These are phyloP conservation scores for Rana temporaria DNA, from an alignment of 2,113 vertebrate species.

Conservation along the genomic window DNA sequence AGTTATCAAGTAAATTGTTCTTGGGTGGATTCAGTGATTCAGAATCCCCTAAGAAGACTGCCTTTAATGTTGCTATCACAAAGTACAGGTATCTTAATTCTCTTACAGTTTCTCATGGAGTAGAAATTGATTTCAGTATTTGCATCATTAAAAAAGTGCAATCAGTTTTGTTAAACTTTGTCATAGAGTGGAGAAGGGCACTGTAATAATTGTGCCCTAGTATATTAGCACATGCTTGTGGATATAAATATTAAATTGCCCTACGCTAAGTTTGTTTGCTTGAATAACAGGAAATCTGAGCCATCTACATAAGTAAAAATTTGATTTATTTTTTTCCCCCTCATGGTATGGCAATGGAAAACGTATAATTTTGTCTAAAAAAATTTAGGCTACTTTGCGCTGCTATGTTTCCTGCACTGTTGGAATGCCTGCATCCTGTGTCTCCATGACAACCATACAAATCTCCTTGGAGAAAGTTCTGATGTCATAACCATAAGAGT, in stretches of 20 bases:
- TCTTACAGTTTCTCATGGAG: not conserved
- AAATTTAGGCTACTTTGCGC: constrained; percentile 25
- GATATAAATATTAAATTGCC: not conserved
- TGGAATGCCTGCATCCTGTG: not conserved
- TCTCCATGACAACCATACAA: constrained; percentile 27
- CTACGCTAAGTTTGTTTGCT: not conserved
- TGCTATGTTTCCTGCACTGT: constrained; percentile 6
- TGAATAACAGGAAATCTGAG: not conserved
- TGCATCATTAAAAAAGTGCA: too few relatives aligned
- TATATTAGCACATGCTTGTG: not conserved
- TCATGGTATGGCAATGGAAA: not conserved
- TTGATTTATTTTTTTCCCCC: not conserved
- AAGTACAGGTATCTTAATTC: not conserved
- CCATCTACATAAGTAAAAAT: not conserved
- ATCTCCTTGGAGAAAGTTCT: constrained; percentile 29
- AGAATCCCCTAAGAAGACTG: constrained; percentile 18
- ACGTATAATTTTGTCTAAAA: constrained; percentile 8
- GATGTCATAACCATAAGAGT: constrained; percentile 34
- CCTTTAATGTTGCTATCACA: constrained; percentile 11
- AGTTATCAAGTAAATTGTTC: constrained; percentile 2
- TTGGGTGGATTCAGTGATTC: constrained; percentile 34
- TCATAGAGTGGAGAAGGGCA: too few relatives aligned
- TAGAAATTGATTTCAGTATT: too few relatives aligned
- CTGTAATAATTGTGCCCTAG: too few relatives aligned
- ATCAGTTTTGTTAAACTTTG: too few relatives aligned